phyloP scores from a whole-genome alignment of 2,113 vertebrate species.

The Saguinus midas region DNA sequence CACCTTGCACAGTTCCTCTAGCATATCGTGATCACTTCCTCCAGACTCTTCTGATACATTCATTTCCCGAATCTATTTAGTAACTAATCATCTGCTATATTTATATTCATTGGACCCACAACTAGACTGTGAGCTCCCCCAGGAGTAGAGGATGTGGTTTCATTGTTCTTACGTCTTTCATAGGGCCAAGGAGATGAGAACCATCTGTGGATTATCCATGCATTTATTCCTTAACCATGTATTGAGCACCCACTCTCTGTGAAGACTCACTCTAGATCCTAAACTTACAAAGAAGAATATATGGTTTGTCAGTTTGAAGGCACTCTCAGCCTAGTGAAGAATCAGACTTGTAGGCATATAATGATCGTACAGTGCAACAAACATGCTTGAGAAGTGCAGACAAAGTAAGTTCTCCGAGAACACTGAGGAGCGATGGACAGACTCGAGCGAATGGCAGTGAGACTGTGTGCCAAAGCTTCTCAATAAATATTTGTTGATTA shows the following conservation, averaged over 20 bases:
- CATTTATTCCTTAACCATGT: neutral
- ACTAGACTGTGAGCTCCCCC: neutral
- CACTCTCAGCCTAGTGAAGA: neutral
- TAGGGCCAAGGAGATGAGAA: neutral
- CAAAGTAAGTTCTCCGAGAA: neutral
- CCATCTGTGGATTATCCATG: neutral
- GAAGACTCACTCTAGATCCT: neutral
- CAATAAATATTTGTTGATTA: conserved; percentile 72
- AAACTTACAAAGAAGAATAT: neutral
- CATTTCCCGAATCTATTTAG: neutral
- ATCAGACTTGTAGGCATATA: neutral
- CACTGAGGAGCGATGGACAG: neutral
- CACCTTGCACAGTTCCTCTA: neutral
- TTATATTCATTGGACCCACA: neutral
- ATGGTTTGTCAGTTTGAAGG: neutral
- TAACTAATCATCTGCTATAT: neutral
- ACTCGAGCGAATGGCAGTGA: neutral
- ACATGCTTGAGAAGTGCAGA: fast-evolving
- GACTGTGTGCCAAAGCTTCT: conserved; percentile 11
- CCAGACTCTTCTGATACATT: neutral
- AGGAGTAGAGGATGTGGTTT: neutral
- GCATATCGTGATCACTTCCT: neutral
- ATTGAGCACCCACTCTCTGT: neutral
- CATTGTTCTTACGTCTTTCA: neutral
- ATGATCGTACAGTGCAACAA: fast-evolving